Evolutionary conservation across 1,140 invertebrate species (phyloP).

Genomic region (Archivesica marissinica): DNA sequence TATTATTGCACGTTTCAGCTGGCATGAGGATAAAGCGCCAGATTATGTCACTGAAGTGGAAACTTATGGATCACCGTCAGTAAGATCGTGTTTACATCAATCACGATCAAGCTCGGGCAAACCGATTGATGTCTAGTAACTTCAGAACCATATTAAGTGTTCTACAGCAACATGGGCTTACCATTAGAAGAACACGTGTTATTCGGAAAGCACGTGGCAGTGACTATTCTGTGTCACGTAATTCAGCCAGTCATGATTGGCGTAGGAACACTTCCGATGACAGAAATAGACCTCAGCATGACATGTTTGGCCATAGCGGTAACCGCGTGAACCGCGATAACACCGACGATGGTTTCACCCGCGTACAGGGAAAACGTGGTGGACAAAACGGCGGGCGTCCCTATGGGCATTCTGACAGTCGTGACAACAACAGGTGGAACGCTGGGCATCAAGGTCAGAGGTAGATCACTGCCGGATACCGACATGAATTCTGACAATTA

Average conservation of each 20-base stretch:
- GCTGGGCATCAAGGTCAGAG: too few species aligned
- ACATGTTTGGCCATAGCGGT: background rate
- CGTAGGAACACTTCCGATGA: too few species aligned
- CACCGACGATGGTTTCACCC: background rate
- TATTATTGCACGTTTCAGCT: background rate
- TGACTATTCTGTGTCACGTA: background rate
- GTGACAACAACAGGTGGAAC: too few species aligned
- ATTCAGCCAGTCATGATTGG: too few species aligned
- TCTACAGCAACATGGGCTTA: background rate
- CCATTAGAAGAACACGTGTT: background rate
- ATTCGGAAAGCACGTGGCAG: background rate
- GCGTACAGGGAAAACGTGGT: background rate
- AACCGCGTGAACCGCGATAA: background rate
- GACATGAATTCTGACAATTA: conserved; percentile 28
- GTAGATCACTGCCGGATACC: too few species aligned
- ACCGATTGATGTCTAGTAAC: background rate
- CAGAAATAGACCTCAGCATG: too few species aligned
- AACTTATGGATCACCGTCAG: background rate
- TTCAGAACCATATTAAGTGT: background rate
- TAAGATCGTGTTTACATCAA: background rate
- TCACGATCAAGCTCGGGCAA: too few species aligned
- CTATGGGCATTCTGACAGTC: background rate
- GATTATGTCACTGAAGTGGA: background rate
- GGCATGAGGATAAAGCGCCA: background rate
- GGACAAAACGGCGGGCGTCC: background rate